phyloP scores from a whole-genome alignment of 2,888 invertebrate species.

The Cephus runcator region DNA sequence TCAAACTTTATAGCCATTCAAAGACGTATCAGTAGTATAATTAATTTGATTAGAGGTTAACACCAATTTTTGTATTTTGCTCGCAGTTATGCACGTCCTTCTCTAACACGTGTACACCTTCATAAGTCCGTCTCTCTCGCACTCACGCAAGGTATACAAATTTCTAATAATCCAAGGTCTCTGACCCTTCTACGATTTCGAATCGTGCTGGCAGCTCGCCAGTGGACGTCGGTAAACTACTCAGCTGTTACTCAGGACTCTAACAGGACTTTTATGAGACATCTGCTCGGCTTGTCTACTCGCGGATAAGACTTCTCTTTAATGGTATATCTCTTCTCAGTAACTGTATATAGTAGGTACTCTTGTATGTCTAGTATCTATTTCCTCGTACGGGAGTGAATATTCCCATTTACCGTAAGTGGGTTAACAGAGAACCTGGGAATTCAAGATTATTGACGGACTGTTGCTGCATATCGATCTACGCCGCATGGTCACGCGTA shows the following conservation, averaged over 20 bases:
- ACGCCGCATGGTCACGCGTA: not conserved
- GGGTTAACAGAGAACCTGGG: not conserved
- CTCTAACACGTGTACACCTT: not conserved
- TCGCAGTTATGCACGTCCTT: not conserved
- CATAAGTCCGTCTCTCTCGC: not conserved
- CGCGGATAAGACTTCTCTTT: not conserved
- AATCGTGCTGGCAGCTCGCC: not conserved
- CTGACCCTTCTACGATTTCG: not conserved
- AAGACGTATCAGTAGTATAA: not conserved
- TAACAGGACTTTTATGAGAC: not conserved
- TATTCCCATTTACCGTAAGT: not conserved
- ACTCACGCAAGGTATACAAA: not conserved
- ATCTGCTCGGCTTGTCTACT: not conserved
- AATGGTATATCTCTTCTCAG: not conserved
- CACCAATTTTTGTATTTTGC: not conserved
- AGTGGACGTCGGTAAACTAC: not conserved
- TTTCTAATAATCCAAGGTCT: not conserved
- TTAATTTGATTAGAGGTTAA: not conserved
- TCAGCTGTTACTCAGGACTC: not conserved
- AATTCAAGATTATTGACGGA: not conserved
- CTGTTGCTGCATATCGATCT: not conserved
- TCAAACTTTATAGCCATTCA: not conserved
- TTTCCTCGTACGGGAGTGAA: not conserved
- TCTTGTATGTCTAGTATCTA: not conserved
- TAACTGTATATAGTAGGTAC: not conserved